Percentiles rank a stretch among this genome's conserved stretches.
Evolutionary conservation across 2,113 vertebrate species (phyloP).

Genomic region (Polypterus bichir): DNA sequence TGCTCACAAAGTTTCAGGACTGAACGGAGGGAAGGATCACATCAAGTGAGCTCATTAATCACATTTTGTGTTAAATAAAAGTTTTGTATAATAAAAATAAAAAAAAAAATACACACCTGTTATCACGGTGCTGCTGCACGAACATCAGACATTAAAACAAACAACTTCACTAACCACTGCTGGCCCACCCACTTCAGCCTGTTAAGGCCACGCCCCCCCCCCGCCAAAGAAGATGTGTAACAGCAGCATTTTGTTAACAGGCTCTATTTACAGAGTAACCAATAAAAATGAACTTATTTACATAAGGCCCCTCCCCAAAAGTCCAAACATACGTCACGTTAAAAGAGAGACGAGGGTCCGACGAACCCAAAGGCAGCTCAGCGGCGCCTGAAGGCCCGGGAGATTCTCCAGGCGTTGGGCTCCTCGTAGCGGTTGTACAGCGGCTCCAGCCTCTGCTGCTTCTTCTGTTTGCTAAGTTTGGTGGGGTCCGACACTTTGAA

Average conservation of each 20-base stretch:
- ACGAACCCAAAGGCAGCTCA: slow-evolving; percentile 28
- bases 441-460: slow-evolving; percentile 87
- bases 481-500: slow-evolving; percentile 97
- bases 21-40: too few species aligned
- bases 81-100: too few species aligned
- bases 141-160: not conserved
- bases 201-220: not conserved
- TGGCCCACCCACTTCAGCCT: not conserved
- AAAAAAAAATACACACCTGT: not conserved
- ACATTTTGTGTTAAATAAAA: too few species aligned
- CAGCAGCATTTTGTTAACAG: too few species aligned
- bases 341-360: slow-evolving; percentile 15
- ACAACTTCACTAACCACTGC: not conserved
- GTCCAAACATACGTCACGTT: not conserved
- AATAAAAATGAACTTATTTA: too few species aligned
- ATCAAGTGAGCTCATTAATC: too few species aligned
- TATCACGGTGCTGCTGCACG: not conserved
- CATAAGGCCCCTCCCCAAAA: not conserved
- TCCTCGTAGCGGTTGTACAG: slow-evolving; percentile 96
- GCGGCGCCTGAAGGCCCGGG: slow-evolving; percentile 79
- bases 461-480: slow-evolving; percentile 96
- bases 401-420: slow-evolving; percentile 95
- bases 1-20: too few species aligned
- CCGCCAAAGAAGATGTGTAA: too few species aligned
- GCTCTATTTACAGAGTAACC: too few species aligned